Conservation (phyloP, 37 sponge, comb jelly and placozoan genomes). For the Halisarca cf. caerulea region DNA sequence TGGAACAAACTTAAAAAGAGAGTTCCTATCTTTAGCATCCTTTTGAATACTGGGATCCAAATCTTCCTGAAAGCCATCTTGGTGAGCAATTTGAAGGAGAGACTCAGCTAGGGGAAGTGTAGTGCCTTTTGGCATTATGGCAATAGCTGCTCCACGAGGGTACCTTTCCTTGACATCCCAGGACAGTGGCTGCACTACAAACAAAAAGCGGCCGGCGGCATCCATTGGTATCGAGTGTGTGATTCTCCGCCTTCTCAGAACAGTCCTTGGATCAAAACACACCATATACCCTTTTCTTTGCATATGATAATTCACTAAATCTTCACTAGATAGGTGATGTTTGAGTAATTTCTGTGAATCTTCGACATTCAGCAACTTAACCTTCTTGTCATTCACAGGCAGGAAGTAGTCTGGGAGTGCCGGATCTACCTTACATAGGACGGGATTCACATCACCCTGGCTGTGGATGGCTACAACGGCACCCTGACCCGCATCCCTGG, state of each 20-base stretch:
- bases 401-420: slow-evolving; percentile 35
- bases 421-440: slow-evolving; percentile 46
- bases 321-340: not conserved
- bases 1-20: too few species aligned
- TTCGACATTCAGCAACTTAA: slow-evolving; percentile 39
- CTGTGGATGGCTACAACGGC: slow-evolving; percentile 9
- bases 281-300: too few species aligned
- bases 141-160: slow-evolving; percentile 10
- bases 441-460: slow-evolving; percentile 7
- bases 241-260: not conserved
- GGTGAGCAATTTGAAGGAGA: not conserved
- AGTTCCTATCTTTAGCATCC: too few species aligned
- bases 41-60: too few species aligned
- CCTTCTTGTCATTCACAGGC: slow-evolving; percentile 51
- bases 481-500: not conserved
- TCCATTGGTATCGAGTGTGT: not conserved
- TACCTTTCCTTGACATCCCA: not conserved
- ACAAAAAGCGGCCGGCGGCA: not conserved
- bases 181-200: not conserved
- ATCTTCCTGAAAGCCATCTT: too few species aligned
- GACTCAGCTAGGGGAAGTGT: not conserved
- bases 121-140: not conserved
- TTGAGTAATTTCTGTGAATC: slow-evolving; percentile 17
- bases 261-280: not conserved
- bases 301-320: too few species aligned